Percentiles rank a stretch among this genome's conserved stretches.
These are phyloP conservation scores for Muschampia plurimacula DNA, from an alignment of 2,888 invertebrate species.

Conservation along the genomic window DNA sequence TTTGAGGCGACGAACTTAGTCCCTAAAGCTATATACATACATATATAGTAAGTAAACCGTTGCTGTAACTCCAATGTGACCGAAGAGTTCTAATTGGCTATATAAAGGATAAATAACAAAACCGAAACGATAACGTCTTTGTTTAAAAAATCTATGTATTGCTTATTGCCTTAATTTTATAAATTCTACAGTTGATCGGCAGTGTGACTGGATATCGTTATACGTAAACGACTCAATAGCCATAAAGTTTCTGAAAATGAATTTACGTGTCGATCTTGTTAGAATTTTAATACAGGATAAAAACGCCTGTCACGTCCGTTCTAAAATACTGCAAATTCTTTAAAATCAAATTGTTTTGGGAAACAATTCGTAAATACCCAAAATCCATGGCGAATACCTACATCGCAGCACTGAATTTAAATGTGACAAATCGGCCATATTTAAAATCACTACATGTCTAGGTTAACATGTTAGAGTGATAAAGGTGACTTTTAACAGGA, in stretches of 20 bases:
- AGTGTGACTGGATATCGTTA: not conserved
- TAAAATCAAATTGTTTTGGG: constrained; percentile 7
- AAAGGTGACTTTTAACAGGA: constrained; percentile 23
- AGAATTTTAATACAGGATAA: constrained; percentile 37
- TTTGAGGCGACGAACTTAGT: no score
- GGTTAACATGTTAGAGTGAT: constrained; percentile 39
- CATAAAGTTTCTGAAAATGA: constrained; percentile 10
- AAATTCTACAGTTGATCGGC: not conserved
- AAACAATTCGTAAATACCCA: constrained; percentile 39
- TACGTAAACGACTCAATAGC: constrained; percentile 1
- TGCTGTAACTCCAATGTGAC: no score
- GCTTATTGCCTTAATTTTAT: not conserved
- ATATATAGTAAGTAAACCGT: no score
- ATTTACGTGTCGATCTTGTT: constrained; percentile 32
- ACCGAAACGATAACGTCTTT: no score
- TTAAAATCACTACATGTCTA: not conserved
- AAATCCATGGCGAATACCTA: constrained; percentile 50
- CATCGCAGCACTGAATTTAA: constrained; percentile 53
- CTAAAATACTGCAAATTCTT: constrained; percentile 28
- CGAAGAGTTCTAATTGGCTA: no score
- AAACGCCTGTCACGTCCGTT: constrained; percentile 24
- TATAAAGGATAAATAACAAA: no score
- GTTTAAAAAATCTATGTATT: no score
- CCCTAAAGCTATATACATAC: no score
- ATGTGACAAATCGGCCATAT: constrained; percentile 48